A percentile compares a stretch with the other conserved stretches of the same genome.
phyloP scores from a whole-genome alignment of 1,140 invertebrate genomes.

The Leptinotarsa texana region DNA sequence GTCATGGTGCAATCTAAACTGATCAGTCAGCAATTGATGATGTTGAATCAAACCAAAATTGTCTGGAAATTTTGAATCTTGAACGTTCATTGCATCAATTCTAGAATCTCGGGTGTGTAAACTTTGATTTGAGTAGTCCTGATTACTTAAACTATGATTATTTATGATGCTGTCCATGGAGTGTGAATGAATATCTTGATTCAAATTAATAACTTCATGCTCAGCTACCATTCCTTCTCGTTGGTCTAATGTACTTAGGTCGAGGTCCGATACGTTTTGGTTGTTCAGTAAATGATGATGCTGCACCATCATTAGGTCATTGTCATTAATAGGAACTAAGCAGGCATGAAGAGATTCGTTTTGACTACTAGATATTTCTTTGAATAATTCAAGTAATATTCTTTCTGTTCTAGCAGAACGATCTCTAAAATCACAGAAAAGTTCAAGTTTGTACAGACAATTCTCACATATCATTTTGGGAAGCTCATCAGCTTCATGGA shows the following conservation, averaged over 20 bases:
- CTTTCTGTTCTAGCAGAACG: slow-evolving; percentile 62
- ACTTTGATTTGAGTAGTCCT: slow-evolving; percentile 49
- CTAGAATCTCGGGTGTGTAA: slow-evolving; percentile 40
- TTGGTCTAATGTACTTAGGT: slow-evolving; percentile 44
- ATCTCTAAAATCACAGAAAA: slow-evolving; percentile 64
- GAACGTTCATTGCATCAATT: slow-evolving; percentile 28
- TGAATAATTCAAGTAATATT: slow-evolving; percentile 60
- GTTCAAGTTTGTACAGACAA: slow-evolving; percentile 64
- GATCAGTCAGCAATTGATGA: slow-evolving; percentile 42
- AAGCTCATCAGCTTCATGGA: slow-evolving; percentile 62
- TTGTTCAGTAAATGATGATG: slow-evolving; percentile 46
- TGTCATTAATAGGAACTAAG: slow-evolving; percentile 39
- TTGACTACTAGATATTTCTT: slow-evolving; percentile 53
- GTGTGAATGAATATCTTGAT: slow-evolving; percentile 42
- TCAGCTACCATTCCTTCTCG: slow-evolving; percentile 45
- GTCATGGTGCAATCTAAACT: slow-evolving; percentile 41
- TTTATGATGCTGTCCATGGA: slow-evolving; percentile 48
- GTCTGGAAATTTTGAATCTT: slow-evolving; percentile 32
- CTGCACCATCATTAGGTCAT: slow-evolving; percentile 47
- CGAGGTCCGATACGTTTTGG: slow-evolving; percentile 43
- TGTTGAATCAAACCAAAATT: slow-evolving; percentile 41
- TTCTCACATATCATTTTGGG: slow-evolving; percentile 66
- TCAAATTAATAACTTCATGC: slow-evolving; percentile 44
- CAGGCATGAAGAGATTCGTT: slow-evolving; percentile 49
- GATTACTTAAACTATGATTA: slow-evolving; percentile 46